Conservation (phyloP, 2,113 vertebrate species). For the Plestiodon gilberti region DNA sequence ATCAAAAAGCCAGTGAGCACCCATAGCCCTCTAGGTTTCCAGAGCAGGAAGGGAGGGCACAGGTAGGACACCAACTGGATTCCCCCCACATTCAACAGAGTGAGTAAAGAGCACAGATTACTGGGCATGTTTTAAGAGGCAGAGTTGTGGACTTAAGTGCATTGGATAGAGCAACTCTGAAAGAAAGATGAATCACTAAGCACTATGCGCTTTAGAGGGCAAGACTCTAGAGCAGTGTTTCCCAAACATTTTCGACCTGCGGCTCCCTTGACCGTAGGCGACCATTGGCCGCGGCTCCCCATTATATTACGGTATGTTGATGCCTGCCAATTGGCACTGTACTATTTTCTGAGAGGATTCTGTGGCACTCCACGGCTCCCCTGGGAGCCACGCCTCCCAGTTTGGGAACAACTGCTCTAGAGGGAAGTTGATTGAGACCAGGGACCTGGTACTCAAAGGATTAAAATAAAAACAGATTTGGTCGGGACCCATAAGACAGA, state of each 20-base stretch:
- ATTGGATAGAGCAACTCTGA: not conserved
- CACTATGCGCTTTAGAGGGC: not conserved
- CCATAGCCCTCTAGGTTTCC: not conserved
- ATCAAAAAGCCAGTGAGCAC: not conserved
- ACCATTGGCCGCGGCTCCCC: too few species aligned
- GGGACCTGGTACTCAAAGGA: not conserved
- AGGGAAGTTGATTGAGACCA: not conserved
- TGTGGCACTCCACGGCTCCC: too few species aligned
- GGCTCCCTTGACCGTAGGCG: too few species aligned
- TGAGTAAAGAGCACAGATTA: not conserved
- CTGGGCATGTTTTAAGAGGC: not conserved
- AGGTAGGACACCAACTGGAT: not conserved
- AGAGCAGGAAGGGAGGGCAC: not conserved
- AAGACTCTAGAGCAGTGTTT: too few species aligned
- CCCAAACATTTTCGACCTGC: too few species aligned
- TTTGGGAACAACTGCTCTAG: too few species aligned
- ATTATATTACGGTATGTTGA: too few species aligned
- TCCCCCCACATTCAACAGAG: not conserved
- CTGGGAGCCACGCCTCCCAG: too few species aligned
- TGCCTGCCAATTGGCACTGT: too few species aligned
- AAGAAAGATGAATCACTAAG: not conserved
- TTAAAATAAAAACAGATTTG: not conserved
- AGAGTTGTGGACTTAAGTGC: not conserved
- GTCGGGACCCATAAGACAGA: not conserved
- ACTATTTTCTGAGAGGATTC: too few species aligned